Percentiles rank a stretch among this genome's conserved stretches.
Evolutionary conservation across 2,113 vertebrate genomes (phyloP).

Genomic region (Megaptera novaeangliae): DNA sequence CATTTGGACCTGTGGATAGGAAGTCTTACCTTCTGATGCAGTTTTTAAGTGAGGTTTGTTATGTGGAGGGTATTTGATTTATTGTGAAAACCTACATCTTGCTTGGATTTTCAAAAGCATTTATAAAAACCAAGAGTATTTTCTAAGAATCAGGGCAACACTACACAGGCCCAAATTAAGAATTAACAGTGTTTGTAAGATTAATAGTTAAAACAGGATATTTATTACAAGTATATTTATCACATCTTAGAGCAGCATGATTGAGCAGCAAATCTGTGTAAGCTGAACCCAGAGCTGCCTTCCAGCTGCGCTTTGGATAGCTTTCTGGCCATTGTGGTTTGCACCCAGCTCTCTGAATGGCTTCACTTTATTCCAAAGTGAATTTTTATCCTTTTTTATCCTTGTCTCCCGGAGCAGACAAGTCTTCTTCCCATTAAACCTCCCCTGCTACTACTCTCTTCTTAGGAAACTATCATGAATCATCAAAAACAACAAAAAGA

Average conservation of each 20-base stretch:
- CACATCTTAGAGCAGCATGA: not conserved
- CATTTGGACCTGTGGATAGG: not conserved
- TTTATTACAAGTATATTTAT: not conserved
- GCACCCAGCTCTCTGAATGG: not conserved
- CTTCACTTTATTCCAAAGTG: not conserved
- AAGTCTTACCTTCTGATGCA: not conserved
- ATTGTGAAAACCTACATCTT: not conserved
- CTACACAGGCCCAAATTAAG: not conserved
- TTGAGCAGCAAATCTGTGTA: not conserved
- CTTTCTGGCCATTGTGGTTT: not conserved
- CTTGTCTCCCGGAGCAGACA: not conserved
- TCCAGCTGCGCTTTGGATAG: not conserved
- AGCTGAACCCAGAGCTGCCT: not conserved
- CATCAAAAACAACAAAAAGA: constrained; percentile 18
- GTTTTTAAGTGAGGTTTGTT: not conserved
- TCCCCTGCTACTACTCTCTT: not conserved
- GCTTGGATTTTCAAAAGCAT: not conserved
- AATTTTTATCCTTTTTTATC: not conserved
- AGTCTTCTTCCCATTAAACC: not conserved
- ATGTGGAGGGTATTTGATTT: not conserved
- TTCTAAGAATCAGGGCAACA: not conserved
- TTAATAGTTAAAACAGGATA: not conserved
- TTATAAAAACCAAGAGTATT: constrained; percentile 22
- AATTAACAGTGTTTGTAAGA: not conserved
- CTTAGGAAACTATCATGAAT: constrained; percentile 27